Percentiles rank a stretch among this genome's conserved stretches.
These are phyloP conservation scores for Carterocephalus palaemon DNA, from an alignment of 2,888 invertebrate genomes.

Conservation along the genomic window DNA sequence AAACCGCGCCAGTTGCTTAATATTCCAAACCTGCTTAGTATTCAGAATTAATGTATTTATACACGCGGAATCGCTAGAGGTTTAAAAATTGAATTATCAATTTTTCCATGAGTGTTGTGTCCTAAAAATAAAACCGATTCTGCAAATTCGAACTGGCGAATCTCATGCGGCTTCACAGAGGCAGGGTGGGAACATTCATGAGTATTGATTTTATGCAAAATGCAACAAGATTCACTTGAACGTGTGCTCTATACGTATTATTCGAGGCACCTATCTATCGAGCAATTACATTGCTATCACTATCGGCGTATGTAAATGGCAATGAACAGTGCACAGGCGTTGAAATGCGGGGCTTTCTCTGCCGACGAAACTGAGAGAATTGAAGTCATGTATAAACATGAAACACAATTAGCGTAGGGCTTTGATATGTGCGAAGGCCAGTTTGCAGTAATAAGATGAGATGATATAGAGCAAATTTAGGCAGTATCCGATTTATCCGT, in stretches of 20 bases:
- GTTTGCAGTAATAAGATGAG: slow-evolving; percentile 47
- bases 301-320: slow-evolving; percentile 53
- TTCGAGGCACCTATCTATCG: slow-evolving; percentile 57
- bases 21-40: slow-evolving; percentile 27
- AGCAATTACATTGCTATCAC: slow-evolving; percentile 64
- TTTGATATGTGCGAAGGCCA: slow-evolving; percentile 37
- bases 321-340: slow-evolving; percentile 43
- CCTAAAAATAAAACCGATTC: slow-evolving; percentile 62
- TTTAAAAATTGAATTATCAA: slow-evolving; percentile 47
- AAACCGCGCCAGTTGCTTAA: slow-evolving; percentile 7
- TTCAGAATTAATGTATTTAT: slow-evolving; percentile 13
- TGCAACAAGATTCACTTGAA: slow-evolving; percentile 77
- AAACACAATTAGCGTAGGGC: slow-evolving; percentile 56
- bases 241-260: slow-evolving; percentile 57
- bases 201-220: slow-evolving; percentile 79
- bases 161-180: slow-evolving; percentile 53
- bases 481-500: slow-evolving; percentile 46
- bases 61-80: slow-evolving; percentile 25
- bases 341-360: slow-evolving; percentile 48
- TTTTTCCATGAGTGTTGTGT: slow-evolving; percentile 43
- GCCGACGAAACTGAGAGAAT: slow-evolving; percentile 49
- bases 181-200: slow-evolving; percentile 67
- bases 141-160: slow-evolving; percentile 58
- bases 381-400: slow-evolving; percentile 52
- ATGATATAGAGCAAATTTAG: slow-evolving; percentile 58